Evolutionary conservation across 2,113 vertebrate genomes (phyloP), one percentile per base, ranked within the genome.

Genomic region (Mystacornis crossleyi): DNA sequence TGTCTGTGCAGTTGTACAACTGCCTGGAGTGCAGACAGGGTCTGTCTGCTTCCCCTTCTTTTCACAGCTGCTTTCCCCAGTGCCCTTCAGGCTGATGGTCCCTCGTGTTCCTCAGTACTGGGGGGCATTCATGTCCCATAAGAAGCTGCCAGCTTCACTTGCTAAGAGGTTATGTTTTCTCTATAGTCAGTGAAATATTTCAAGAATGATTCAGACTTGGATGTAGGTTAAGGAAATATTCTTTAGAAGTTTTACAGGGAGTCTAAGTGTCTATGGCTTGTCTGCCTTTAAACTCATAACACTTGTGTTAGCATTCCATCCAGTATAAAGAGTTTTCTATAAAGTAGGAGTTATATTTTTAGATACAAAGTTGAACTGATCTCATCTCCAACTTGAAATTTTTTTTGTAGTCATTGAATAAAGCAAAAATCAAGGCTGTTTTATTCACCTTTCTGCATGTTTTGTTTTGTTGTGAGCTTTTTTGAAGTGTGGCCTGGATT

Each of bases 401-500:
- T 86, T 81, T 81, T 94, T 92, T 96, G 65, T 95, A 82, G 66
- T 90, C 38, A 10, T 51, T 80, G 93, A 93, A 90, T 72, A 96
- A 94, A 96, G 94, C 71, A 96, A 90, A 95, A 86, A 70, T 62
- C 64, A 88, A 93, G 60, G 71, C 87, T 77, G 34, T 88, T 96
- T 81, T 36, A 31, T 85, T 94, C 74, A 88, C 71, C 71, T 88
- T 94, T 67, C 47, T 90, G 21, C 34, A 20, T 93, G 67, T 73
- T 95, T 89, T 96, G 43, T 82, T 95, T 94, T 90, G 85, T 90
- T 92, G 60, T 89, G 81, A 45, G 26, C 5, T 70, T 90, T 88
- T 96, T 96, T 94, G 89, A 96, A 93, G 86, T 57, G 18, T 87
- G 88, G 84, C 93, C 91, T 96, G 84, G 78, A 85, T 95, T 96